Evolutionary conservation across 2,888 invertebrate genomes (phyloP).

Genomic region (Iphiclides podalirius): DNA sequence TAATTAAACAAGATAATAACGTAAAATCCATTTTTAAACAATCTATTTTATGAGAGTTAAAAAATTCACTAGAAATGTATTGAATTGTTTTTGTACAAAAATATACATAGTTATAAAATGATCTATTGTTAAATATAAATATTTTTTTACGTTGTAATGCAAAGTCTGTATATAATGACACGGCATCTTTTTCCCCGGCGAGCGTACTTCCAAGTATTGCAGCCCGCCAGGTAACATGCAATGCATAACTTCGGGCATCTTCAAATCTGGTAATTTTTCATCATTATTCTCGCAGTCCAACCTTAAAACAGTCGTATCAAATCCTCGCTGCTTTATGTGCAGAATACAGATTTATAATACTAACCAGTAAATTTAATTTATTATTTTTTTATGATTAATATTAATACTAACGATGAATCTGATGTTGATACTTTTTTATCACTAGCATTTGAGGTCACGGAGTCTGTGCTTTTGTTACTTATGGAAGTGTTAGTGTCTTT

Average conservation of each 20-base stretch:
- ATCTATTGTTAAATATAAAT: no score
- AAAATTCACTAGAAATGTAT: no score
- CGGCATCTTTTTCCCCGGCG: constrained; percentile 78
- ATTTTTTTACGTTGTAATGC: constrained; percentile 56
- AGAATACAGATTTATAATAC: no score
- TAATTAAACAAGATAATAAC: no score
- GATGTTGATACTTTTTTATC: constrained; percentile 2
- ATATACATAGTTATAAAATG: no score
- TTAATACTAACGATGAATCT: constrained; percentile 5
- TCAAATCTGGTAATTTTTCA: constrained; percentile 43
- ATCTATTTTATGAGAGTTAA: no score
- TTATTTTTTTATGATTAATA: no score
- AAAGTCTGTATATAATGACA: constrained; percentile 70
- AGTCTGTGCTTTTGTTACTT: constrained; percentile 11
- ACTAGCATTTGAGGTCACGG: background rate
- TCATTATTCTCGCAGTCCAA: background rate
- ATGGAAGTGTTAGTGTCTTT: constrained; percentile 15
- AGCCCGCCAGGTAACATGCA: constrained; percentile 81
- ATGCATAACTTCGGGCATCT: constrained; percentile 46
- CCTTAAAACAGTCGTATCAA: background rate
- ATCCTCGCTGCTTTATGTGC: no score
- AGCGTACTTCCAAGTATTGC: constrained; percentile 80
- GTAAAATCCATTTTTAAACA: no score
- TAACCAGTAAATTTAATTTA: no score
- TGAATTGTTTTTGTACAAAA: no score